phyloP scores from a whole-genome alignment of 1,140 invertebrate species.

The Ericerus pela region DNA sequence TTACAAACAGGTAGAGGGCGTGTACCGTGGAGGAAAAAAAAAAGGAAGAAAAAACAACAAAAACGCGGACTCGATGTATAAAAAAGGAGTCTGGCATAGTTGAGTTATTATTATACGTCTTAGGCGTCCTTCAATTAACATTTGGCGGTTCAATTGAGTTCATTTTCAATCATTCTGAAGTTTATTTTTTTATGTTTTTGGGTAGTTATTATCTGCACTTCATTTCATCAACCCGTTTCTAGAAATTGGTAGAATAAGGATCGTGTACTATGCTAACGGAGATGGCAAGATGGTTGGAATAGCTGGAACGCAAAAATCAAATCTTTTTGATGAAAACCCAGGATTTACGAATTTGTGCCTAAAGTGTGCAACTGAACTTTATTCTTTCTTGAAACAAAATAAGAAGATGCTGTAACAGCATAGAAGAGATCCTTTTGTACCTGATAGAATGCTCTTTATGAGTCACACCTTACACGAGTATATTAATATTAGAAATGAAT shows the following conservation, averaged over 20 bases:
- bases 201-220: no score
- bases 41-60: neutral
- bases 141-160: conserved; percentile 8
- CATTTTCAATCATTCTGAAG: conserved; percentile 7
- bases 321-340: neutral
- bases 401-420: no score
- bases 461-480: no score
- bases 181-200: no score
- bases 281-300: neutral
- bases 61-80: neutral
- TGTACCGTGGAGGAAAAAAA: neutral
- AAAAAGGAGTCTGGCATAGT: neutral
- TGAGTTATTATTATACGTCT: neutral
- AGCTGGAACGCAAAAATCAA: neutral
- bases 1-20: conserved; percentile 7
- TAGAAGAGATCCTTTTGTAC: no score
- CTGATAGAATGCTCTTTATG: no score
- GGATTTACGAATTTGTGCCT: neutral
- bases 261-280: neutral
- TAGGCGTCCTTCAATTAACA: neutral
- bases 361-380: no score
- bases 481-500: no score
- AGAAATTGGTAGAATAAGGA: neutral
- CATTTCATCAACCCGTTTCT: neutral
- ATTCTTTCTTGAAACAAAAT: no score